These are phyloP conservation scores for Horisme vitalbata DNA, from an alignment of 2,888 invertebrate genomes.

Conservation along the genomic window DNA sequence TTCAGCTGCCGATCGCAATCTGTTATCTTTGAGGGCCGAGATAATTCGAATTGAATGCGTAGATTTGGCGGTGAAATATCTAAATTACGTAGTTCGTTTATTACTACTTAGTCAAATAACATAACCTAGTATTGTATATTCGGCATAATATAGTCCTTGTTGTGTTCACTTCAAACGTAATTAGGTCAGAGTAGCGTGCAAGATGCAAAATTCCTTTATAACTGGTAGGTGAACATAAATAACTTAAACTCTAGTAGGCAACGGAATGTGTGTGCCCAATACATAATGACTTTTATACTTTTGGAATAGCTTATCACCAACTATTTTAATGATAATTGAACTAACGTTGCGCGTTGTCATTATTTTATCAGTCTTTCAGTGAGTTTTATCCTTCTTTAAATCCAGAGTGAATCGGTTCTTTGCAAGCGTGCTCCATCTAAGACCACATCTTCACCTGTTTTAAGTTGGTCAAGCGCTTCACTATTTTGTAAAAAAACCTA, in stretches of 20 bases:
- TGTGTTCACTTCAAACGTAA: constrained; percentile 19
- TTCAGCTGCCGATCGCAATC: constrained; percentile 4
- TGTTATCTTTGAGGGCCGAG: constrained; percentile 31
- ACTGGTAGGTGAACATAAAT: constrained; percentile 16
- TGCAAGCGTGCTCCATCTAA: no score
- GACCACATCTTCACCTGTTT: no score
- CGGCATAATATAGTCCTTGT: neutral
- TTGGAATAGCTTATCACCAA: constrained; percentile 16
- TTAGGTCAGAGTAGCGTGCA: constrained; percentile 40
- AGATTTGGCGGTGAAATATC: constrained; percentile 16
- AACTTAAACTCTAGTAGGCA: constrained; percentile 5
- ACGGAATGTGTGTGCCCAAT: constrained; percentile 22
- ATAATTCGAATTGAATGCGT: constrained; percentile 27
- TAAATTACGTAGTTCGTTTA: neutral
- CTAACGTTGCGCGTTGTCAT: no score
- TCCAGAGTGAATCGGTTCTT: no score
- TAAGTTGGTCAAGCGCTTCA: no score
- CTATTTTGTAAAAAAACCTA: no score
- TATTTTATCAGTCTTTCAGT: no score
- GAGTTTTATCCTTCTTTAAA: no score
- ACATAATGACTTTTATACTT: constrained; percentile 25
- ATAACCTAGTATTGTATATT: no score
- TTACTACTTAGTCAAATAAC: no score
- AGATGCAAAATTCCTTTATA: constrained; percentile 30
- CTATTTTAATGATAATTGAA: no score